Evolutionary conservation across 2,797 vertebrate genomes (phyloP), one percentile per base, ranked within the genome.

Genomic region (Sebastes elongatus): DNA sequence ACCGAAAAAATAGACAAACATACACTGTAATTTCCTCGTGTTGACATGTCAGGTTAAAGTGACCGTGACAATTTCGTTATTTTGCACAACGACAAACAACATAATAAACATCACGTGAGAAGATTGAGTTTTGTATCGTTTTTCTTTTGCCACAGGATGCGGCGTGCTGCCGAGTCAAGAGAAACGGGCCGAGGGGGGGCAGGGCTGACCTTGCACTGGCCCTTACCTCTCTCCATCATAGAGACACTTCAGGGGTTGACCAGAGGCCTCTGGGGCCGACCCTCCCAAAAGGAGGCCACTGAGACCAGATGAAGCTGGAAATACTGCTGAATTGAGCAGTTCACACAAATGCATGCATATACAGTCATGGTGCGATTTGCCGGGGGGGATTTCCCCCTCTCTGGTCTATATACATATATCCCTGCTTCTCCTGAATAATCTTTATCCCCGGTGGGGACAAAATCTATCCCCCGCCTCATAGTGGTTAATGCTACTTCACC

Each of bases 151-250:
- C 49, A 61, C 27, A 59, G 73, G 78, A 74, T 59, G 52, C 49
- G 65, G 42, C 73, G 49, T 27, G 72, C 53, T 78, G 80, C 72
- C 74, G 83, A 68, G 73, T 56, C 68, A 55, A 64, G 83, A 91
- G 77, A 81, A 85, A 90, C 77, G 68, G 85, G 62, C 53, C 57
- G 77, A 71, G 68, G 65, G 78, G 83, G 76, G 83, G 64, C 63
- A 73, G 38, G 78, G 61, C 76, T 85, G 87, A 94, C 91, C 92
- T 92, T 87, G 83, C 70, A 69, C 71, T 79, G 88, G 87, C 84
- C 88, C 62, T 75, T 82, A 83, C 74, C 84, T 85, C 89, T 82
- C 79, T 92, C 82, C 70, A 89, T 92, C 88, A 91, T 76, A 63
- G 56, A 64, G 78, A 92, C 88, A 92, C 89, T 66, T 85, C 53